Base-by-base conservation (phyloP, 2,797 vertebrate species). In the Scolopax rusticola region DNA sequence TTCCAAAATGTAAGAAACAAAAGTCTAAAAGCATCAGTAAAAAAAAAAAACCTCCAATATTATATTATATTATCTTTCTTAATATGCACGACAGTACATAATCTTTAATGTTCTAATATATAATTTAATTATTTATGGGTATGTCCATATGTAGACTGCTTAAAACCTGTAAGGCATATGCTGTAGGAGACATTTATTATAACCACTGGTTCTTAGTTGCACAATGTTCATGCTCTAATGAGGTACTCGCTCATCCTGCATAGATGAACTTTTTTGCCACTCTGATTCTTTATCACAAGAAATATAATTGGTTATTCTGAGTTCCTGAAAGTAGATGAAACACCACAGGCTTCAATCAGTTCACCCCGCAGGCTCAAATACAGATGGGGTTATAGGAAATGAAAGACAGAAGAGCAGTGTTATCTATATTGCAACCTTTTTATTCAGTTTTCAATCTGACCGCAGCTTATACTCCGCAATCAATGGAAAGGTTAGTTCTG, bases 221-320 rank as follows among this genome's bases (percentile, higher is more conserved):
- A 53, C 21, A 14, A 4, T 83, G 12, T 36, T 84, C 85, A 54
- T 32, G 7, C 15, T 87, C 14, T 93, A 84, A 78, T 57, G 65
- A 81, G 53, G 11, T 70, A 74, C 20, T 85, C 8, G 8, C 15
- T 87, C 16, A 60, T 59, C 21, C 30, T 23, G 1, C 25, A 57
- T 3, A 91, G 32, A 67, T 71, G 75, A 91, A 68, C 23, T 68
- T 68, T 68, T 91, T 17, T 86, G 38, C 6, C 50, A 57, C 9
- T 32, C 25, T 63, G 53, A 21, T 56, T 93, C 43, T 79, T 76
- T 82, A 76, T 57, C 6, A 15, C 47, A 63, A 87, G 60, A 93
- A 86, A 86, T 60, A 84, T 93, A 95, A 95, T 91, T 78, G 76
- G 76, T 20, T 94, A 36, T 85, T 91, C 93, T 88, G 57, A 18